A percentile compares a stretch with the other conserved stretches of the same genome.
phyloP scores from a whole-genome alignment of 2,888 invertebrate genomes.

The Gasteruption jaculator region DNA sequence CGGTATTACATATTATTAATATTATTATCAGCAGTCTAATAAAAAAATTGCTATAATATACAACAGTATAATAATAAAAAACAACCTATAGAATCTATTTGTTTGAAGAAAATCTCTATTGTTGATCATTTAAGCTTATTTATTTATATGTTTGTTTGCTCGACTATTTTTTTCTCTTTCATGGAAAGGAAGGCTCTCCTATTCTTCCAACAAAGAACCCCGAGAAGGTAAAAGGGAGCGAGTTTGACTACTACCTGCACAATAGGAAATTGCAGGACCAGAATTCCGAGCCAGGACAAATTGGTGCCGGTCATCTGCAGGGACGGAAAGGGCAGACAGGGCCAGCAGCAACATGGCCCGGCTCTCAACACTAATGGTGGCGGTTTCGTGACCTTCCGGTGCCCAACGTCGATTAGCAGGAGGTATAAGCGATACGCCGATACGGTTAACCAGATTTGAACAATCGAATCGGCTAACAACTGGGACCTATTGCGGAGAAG shows the following conservation, averaged over 20 bases:
- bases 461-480: conserved; percentile 64
- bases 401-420: conserved; percentile 56
- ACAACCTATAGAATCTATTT: no score
- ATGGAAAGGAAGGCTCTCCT: no score
- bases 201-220: neutral
- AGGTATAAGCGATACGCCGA: conserved; percentile 68
- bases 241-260: conserved; percentile 59
- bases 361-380: conserved; percentile 60
- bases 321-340: conserved; percentile 56
- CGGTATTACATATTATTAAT: no score
- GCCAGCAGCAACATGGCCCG: conserved; percentile 72
- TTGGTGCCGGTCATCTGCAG: conserved; percentile 42
- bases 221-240: conserved; percentile 1
- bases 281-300: conserved; percentile 52
- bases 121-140: no score
- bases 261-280: conserved; percentile 67
- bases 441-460: conserved; percentile 66
- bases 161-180: no score
- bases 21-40: no score
- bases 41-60: no score
- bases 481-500: no score
- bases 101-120: no score
- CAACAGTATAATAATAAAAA: no score
- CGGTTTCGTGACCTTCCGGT: conserved; percentile 53
- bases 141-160: no score